Evolutionary conservation across 2,797 vertebrate species (phyloP), one percentile per base, ranked within the genome.

Genomic region (Etheostoma perlongum): DNA sequence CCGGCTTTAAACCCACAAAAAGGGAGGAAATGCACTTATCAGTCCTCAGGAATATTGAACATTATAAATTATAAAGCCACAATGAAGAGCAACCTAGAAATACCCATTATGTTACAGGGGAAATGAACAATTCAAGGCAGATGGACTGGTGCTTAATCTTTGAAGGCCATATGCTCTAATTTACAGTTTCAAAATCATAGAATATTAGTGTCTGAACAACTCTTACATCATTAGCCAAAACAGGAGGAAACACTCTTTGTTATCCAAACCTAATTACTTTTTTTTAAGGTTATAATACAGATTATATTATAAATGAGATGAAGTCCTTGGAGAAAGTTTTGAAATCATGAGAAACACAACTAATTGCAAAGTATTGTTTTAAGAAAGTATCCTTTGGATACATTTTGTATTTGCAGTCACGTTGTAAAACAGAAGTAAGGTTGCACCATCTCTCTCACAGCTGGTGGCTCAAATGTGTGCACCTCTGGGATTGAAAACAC

Each of bases 131-230:
- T 72, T 82, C 40, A 62, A 79, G 62, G 51, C 78, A 79, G 71
- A 78, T 69, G 74, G 88, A 85, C 84, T 83, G 67, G 23, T 69
- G 81, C 78, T 88, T 90, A 82, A 88, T 91, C 89, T 89, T 93
- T 81, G 91, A 89, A 94, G 85, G 54, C 61, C 63, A 2, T 70
- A 42, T 74, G 66, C 64, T 78, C 51, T 94, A 72, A 91, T 92
- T 91, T 91, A 77, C 79, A 72, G 77, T 78, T 91, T 88, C 49
- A 67, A 76, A 91, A 87, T 85, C 60, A 72, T 11, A 70, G 12
- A 79, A 67, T n/a, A 73, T 73, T 33, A 30, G 11, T 2, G 8
- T 74, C 27, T 75, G 83, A 86, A 86, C 70, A 91, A 76, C 68
- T 77, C 61, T 80, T 48, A 68, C 74, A 78, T 90, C 72, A 79